Evolutionary conservation across 64 coral and sea anemone genomes (phyloP), one percentile per base, ranked within the genome.

Genomic region (Anthopleura sola): DNA sequence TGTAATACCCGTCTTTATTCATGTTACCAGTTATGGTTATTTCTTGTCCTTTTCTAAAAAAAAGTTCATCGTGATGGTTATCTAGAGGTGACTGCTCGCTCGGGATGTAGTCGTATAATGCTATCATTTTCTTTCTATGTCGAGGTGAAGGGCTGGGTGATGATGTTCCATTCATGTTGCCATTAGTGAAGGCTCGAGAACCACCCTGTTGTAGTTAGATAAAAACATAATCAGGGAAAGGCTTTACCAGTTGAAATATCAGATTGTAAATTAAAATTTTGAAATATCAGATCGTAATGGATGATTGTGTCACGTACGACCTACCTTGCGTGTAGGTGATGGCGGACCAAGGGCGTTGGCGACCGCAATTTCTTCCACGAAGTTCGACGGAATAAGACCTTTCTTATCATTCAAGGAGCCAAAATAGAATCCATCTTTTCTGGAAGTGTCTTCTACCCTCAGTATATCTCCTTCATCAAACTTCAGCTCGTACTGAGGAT

Each of bases 401-500:
- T 82, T 92, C 37, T 92, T 87, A 6, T 83, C 90, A 36, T 87
- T 88, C 36, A 99, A 86, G 83, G 94, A 69, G 51, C 92, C 96
- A 21, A 91, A 80, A 26, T 92, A 98, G 75, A 92, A 98, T 10
- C 96, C 96, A 75, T 98, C 96, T 36, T 91, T 89, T 60, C 96
- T 91, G 0, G 92, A 92, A 5, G 90, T 98, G 50, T 98, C 87
- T 15, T 88, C 84, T 14, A 98, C 84, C 74, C 80, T 75, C 21
- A 98, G 49, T n/a, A 98, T 98, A 55, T 98, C 96, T 54, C 96
- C 96, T 55, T 98, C 96, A 36, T 90, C 88, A 93, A 98, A 98
- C 26, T 49, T 80, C 26, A 98, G 87, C 79, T 98, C 96, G 49
- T 78, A 75, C 2, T 82, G 86, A 2, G 96, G 96, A 47, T 98